Evolutionary conservation across 2,888 invertebrate genomes (phyloP).

Genomic region (Exocentrus adspersus): DNA sequence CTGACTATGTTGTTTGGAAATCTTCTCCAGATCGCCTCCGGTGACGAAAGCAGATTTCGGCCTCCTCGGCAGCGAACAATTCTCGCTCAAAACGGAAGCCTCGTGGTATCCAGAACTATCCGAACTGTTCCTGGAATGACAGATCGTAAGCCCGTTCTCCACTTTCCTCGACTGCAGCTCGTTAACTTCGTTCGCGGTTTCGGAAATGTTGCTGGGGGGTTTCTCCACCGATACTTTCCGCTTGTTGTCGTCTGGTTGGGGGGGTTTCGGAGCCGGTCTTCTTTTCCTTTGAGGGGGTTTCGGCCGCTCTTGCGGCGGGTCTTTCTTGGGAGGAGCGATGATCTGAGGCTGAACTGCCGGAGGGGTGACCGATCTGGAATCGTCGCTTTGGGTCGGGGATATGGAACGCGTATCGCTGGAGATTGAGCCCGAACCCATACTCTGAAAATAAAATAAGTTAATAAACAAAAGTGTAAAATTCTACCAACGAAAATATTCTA

Average conservation of each 20-base stretch:
- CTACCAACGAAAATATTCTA: no score
- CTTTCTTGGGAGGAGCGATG: slow-evolving; percentile 53
- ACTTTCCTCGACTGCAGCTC: slow-evolving; percentile 42
- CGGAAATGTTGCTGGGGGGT: slow-evolving; percentile 40
- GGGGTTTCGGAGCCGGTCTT: slow-evolving; percentile 70
- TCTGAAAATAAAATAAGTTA: slow-evolving; percentile 53
- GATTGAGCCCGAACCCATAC: slow-evolving; percentile 61
- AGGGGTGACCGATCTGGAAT: slow-evolving; percentile 64
- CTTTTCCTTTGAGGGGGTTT: slow-evolving; percentile 67
- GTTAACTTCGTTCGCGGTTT: slow-evolving; percentile 31
- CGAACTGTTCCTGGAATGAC: slow-evolving; percentile 77
- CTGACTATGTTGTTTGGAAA: slow-evolving; percentile 50
- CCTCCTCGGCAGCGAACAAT: slow-evolving; percentile 63
- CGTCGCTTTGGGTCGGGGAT: slow-evolving; percentile 72
- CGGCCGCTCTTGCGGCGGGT: slow-evolving; percentile 61
- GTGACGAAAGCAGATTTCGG: slow-evolving; percentile 56
- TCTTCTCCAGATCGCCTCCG: slow-evolving; percentile 35
- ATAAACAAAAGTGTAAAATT: background rate
- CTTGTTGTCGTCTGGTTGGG: slow-evolving; percentile 49
- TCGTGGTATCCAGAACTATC: slow-evolving; percentile 80
- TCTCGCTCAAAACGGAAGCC: slow-evolving; percentile 72
- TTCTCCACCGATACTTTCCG: slow-evolving; percentile 43
- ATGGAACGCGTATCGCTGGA: slow-evolving; percentile 63
- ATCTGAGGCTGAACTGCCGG: slow-evolving; percentile 56
- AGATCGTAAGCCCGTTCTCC: slow-evolving; percentile 64